Evolutionary conservation across 2,888 invertebrate genomes (phyloP).

Genomic region (Sinodicranocentrus sp.): DNA sequence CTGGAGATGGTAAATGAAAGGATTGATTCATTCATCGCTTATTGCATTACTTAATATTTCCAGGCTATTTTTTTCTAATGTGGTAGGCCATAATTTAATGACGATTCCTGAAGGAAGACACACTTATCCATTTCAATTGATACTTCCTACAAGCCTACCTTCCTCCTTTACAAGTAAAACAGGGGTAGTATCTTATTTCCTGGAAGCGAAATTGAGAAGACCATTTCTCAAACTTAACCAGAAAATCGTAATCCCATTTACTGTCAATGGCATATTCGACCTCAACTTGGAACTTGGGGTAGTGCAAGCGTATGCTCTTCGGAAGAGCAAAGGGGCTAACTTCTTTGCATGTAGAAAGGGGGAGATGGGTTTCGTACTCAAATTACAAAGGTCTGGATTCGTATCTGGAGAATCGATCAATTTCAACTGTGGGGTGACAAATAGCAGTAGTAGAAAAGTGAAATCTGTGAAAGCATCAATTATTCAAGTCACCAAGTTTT

Average conservation of each 20-base stretch:
- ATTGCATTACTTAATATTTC: too few species aligned
- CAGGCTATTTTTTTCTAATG: too few species aligned
- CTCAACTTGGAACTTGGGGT: constrained; percentile 45
- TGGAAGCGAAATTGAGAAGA: constrained; percentile 87
- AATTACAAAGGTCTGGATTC: constrained; percentile 50
- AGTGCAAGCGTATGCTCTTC: neutral
- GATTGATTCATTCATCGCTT: too few species aligned
- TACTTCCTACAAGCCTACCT: constrained; percentile 86
- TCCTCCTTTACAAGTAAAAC: constrained; percentile 88
- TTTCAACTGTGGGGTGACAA: constrained; percentile 39
- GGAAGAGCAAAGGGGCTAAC: constrained; percentile 44
- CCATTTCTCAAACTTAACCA: constrained; percentile 83
- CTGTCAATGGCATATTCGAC: constrained; percentile 63
- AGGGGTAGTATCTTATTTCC: constrained; percentile 88
- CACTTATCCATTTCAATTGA: constrained; percentile 88
- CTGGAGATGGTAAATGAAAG: too few species aligned
- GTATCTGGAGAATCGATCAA: constrained; percentile 63
- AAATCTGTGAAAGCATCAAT: constrained; percentile 25
- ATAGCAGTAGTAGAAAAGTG: constrained; percentile 53
- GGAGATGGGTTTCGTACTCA: constrained; percentile 41
- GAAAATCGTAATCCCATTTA: constrained; percentile 43
- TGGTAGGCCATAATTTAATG: constrained; percentile 14
- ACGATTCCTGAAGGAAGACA: constrained; percentile 84
- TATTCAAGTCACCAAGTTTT: constrained; percentile 39
- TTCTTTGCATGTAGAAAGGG: constrained; percentile 58